Evolutionary conservation across 2,888 invertebrate genomes (phyloP).

Genomic region (Drosophila diplacantha): DNA sequence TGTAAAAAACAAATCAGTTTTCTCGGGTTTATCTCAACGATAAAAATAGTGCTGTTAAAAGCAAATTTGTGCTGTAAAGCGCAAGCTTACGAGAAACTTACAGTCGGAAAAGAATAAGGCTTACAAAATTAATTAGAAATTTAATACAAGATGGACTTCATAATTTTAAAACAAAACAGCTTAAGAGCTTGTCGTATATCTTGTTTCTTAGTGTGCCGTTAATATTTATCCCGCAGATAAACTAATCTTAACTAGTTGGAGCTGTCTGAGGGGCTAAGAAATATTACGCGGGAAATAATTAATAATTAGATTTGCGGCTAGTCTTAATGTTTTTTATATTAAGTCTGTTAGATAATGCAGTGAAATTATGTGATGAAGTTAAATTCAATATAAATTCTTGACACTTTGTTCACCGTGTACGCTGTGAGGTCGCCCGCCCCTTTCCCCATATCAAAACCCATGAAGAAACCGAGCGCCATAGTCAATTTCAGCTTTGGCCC

Average conservation of each 20-base stretch:
- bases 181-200: background rate
- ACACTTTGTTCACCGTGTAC: conserved; percentile 4
- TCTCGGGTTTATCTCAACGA: background rate
- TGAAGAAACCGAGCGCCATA: conserved; percentile 37
- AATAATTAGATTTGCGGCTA: background rate
- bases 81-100: no score
- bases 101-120: no score
- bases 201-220: background rate
- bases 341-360: no score
- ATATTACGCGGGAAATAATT: no score
- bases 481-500: conserved; percentile 40
- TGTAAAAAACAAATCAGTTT: background rate
- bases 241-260: background rate
- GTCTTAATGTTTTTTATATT: background rate
- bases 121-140: no score
- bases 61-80: background rate
- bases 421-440: conserved; percentile 15
- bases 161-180: no score
- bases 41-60: background rate
- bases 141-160: background rate
- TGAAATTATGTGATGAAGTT: no score
- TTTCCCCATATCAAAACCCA: conserved; percentile 5
- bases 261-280: background rate
- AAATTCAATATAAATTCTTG: background rate
- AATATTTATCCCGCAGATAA: background rate